Evolutionary conservation across 2,113 vertebrate species (phyloP), one percentile per base, ranked within the genome.

Genomic region (Brevimyrus niger): DNA sequence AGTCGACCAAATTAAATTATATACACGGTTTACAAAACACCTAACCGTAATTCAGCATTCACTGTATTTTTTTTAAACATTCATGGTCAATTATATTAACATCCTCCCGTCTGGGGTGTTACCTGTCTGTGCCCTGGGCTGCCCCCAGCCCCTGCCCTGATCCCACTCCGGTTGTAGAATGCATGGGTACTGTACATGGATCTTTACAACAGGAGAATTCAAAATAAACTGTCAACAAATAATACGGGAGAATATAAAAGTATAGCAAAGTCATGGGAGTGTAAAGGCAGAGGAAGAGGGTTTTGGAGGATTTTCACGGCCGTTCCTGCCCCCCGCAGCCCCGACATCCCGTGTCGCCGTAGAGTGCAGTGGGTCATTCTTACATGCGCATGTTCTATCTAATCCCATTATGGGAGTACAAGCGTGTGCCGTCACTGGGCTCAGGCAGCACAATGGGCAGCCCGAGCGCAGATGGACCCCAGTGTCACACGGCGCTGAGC

Each of bases 351-450:
- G 4, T 73, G 88, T n/a, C 47, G 50, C 47, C 19, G 31, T 19
- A 35, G 88, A 23, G 11, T 46, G 73, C 53, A 35, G 51, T 58
- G 89, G 87, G 89, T 88, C 87, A 58, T 87, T 90, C 83, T 44
- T 69, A 90, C 90, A 88, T 65, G 89, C 88, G 90, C 89, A 90
- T 89, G 35, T 88, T 90, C 91, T 88, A 87, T 51, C 89, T 91
- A 92, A 92, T 92, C 89, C 89, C 89, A 91, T 91, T 91, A 92
- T 42, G 84, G 87, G 87, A 61, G 88, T 88, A 88, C 91, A 90
- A 92, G 89, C 48, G 58, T 86, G 84, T 55, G 80, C 85, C 89
- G 92, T 89, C 69, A 90, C 86, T 91, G 88, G 87, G 91, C 87
- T 90, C 89, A 89, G 73, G 89, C 85, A 50, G 46, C 73, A 91